Evolutionary conservation across 2,888 invertebrate genomes (phyloP).

Genomic region (Iselma pallidipennis): DNA sequence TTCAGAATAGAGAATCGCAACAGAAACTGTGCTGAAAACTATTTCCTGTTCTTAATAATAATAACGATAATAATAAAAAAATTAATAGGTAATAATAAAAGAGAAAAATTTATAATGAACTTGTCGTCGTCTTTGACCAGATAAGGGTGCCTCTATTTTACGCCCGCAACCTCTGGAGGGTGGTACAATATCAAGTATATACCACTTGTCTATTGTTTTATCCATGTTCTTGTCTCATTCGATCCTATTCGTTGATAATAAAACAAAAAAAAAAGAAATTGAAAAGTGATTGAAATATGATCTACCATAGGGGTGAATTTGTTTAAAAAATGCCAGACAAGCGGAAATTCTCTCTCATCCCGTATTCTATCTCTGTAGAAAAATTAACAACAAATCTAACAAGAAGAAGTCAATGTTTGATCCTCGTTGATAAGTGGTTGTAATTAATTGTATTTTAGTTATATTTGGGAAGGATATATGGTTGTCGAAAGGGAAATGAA

Average conservation of each 20-base stretch:
- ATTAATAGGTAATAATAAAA: slow-evolving; percentile 6
- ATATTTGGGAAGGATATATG: slow-evolving; percentile 17
- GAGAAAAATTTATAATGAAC: slow-evolving; percentile 7
- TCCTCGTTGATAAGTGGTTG: slow-evolving; percentile 17
- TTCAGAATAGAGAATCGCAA: slow-evolving; percentile 5
- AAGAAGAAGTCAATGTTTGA: neutral
- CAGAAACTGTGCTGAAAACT: slow-evolving; percentile 30
- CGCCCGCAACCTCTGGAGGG: slow-evolving; percentile 30
- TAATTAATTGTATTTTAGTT: slow-evolving; percentile 20
- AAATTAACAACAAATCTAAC: slow-evolving; percentile 9
- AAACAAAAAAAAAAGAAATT: slow-evolving; percentile 34
- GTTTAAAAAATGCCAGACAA: slow-evolving; percentile 34
- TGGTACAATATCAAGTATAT: slow-evolving; percentile 21
- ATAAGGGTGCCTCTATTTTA: slow-evolving; percentile 45
- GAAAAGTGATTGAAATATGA: slow-evolving; percentile 46
- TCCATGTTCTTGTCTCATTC: slow-evolving; percentile 47
- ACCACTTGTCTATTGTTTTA: slow-evolving; percentile 49
- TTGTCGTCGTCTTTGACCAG: slow-evolving; percentile 26
- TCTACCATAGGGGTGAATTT: slow-evolving; percentile 45
- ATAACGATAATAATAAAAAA: slow-evolving; percentile 12
- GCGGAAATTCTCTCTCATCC: slow-evolving; percentile 19
- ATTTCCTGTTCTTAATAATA: slow-evolving; percentile 35
- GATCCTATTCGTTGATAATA: slow-evolving; percentile 42
- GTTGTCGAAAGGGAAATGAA: slow-evolving; percentile 18
- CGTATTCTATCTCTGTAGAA: neutral